phyloP scores from a whole-genome alignment of 1,140 invertebrate species.

The Apis laboriosa region DNA sequence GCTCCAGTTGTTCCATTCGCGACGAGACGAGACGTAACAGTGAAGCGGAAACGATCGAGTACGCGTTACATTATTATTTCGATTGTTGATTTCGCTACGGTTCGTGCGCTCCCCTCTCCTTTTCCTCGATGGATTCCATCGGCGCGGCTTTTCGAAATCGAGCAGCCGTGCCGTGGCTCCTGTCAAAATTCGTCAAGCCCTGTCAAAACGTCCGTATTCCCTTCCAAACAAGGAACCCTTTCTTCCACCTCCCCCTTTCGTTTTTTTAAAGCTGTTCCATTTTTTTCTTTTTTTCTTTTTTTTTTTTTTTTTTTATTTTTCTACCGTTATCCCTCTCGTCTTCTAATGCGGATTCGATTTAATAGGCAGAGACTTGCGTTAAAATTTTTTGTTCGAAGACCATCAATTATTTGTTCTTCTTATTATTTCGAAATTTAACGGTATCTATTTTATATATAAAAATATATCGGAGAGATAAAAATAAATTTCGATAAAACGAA shows the following conservation, averaged over 20 bases:
- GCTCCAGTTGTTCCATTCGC: neutral
- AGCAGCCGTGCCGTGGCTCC: slow-evolving; percentile 39
- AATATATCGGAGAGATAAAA: too few relatives aligned
- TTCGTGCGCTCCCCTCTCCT: neutral
- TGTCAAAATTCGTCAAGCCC: slow-evolving; percentile 70
- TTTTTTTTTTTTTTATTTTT: neutral
- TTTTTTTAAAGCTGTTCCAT: slow-evolving; percentile 9
- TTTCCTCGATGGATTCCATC: neutral
- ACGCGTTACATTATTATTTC: slow-evolving; percentile 64
- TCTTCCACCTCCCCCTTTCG: slow-evolving; percentile 42
- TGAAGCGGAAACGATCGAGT: slow-evolving; percentile 44
- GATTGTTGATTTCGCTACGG: slow-evolving; percentile 59
- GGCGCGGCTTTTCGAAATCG: slow-evolving; percentile 22
- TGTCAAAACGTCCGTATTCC: slow-evolving; percentile 64
- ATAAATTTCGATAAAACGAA: too few relatives aligned
- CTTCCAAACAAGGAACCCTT: slow-evolving; percentile 24
- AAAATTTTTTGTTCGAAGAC: neutral
- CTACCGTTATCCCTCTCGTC: neutral
- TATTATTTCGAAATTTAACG: too few relatives aligned
- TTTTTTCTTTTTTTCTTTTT: neutral
- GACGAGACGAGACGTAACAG: neutral
- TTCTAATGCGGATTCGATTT: neutral
- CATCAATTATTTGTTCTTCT: neutral
- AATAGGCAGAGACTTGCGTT: neutral
- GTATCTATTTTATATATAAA: too few relatives aligned